Evolutionary conservation across 2,888 invertebrate genomes (phyloP), one percentile per base, ranked within the genome.

Genomic region (Callyntrura sp.): DNA sequence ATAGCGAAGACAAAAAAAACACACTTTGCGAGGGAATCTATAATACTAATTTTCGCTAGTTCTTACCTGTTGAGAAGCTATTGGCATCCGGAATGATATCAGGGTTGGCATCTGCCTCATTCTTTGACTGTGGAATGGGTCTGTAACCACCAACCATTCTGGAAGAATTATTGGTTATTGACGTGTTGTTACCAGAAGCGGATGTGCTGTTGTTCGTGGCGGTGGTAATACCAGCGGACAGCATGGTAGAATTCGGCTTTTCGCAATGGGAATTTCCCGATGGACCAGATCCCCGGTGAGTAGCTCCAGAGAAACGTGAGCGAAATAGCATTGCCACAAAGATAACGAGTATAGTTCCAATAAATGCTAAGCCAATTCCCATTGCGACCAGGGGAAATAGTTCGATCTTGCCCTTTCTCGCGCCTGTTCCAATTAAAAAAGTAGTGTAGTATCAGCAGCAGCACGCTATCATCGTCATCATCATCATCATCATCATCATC

Each of bases 41-140:
- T 76, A 51, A 6, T 51, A 76, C 25, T 48, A n/a, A 51, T 51
- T 76, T 55, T 76, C 6, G 9, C 35, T 23, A 55, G 45, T 43
- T 48, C 65, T 91, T 87, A 93, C 93, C 93, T 90, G 92, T 91
- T 87, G 93, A 91, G 90, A 91, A 93, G 88, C 91, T 92, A 88
- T 93, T 93, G 92, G 92, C 93, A 92, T 93, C 93, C 65, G 93
- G 92, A 83, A 93, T 93, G 86, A 93, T 93, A 91, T 93, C 93
- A 60, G 93, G 93, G 90, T 93, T 93, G 83, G 93, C 91, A 91
- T 93, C 93, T 73, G 90, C 91, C 28, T 93, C 93, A 82, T 88
- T 90, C 82, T 93, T 93, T 20, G 92, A 91, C 76, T 91, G 92
- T 11, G 93, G 91, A 25, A 92, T 85, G 23, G 91, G 85, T 51